Conservation (phyloP, 30 jellyfish, hydroid and myxozoan genomes). For the Hydra vulgaris region DNA sequence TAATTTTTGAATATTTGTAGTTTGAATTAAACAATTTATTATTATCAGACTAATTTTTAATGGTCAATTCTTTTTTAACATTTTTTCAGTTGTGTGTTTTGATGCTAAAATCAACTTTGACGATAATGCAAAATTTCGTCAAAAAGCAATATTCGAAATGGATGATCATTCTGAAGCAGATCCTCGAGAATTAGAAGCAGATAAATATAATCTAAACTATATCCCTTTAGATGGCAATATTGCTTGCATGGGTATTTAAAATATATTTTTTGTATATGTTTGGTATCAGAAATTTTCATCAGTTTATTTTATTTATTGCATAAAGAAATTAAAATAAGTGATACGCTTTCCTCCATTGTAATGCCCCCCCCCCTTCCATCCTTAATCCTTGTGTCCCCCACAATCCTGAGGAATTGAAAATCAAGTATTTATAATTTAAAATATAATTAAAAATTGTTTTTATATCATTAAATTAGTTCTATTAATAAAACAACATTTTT, state of each 20-base stretch:
- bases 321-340: too few species aligned
- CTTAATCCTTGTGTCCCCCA: too few species aligned
- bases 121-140: slow-evolving; percentile 96
- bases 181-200: slow-evolving; percentile 90
- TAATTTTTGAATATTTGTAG: too few species aligned
- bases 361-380: too few species aligned
- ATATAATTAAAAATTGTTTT: too few species aligned
- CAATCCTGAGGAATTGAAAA: too few species aligned
- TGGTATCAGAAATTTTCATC: background rate
- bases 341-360: background rate
- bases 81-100: slow-evolving; percentile 81
- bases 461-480: too few species aligned
- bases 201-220: slow-evolving; percentile 61
- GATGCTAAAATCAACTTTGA: slow-evolving; percentile 96
- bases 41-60: too few species aligned
- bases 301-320: background rate
- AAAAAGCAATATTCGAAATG: slow-evolving; percentile 66
- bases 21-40: too few species aligned
- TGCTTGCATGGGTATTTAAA: slow-evolving; percentile 82
- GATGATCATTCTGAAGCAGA: slow-evolving; percentile 90
- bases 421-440: too few species aligned
- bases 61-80: background rate
- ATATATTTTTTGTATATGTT: background rate
- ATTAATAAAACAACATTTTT: too few species aligned
- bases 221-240: slow-evolving; percentile 96